Evolutionary conservation across 2,113 vertebrate species (phyloP), one percentile per base, ranked within the genome.

Genomic region (Pseudorectes ferrugineus): DNA sequence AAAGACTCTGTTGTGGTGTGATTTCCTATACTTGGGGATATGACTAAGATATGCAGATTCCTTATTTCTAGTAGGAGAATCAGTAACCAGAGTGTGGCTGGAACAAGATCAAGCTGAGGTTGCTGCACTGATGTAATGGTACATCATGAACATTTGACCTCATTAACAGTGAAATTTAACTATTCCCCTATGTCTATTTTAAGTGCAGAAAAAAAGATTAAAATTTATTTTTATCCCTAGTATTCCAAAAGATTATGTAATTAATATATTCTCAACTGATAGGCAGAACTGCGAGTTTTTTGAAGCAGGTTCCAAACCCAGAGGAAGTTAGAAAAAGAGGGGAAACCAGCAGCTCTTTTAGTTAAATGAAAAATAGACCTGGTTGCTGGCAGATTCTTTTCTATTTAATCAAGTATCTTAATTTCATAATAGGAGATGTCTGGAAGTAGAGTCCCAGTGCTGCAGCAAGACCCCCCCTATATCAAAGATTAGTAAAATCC

Each of bases 401-500:
- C 51, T n/a, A 49, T 42, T 79, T 57, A 21, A 43, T 57, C 25
- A 35, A 49, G 8, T 58, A 18, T 18, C 23, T 79, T 70, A 8
- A 2, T 80, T 86, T 62, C 0, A 0, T 66, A 72, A 51, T 17
- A 19, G 28, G 21, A 61, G 12, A 82, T 12, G 4, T 8, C 40
- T 38, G 33, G 11, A 72, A 57, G 15, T 8, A 58, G 31, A 72
- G 16, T 70, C 29, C 6, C 58, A 68, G 42, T 35, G 7, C 25
- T 73, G 25, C 38, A 74, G 40, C 29, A 85, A n/a, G 11, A 1
- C 61, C 4, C 4, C 6, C 2, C 3, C 18, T 51, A 7, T 28
- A 38, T 59, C 20, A 54, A 75, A 66, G 22, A 36, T 48, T n/a
- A 68, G 14, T 11, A 55, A 88, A 89, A 72, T 45, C 26, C 9